Conservation (phyloP, 2,888 invertebrate species). For the Corbicula japonica region DNA sequence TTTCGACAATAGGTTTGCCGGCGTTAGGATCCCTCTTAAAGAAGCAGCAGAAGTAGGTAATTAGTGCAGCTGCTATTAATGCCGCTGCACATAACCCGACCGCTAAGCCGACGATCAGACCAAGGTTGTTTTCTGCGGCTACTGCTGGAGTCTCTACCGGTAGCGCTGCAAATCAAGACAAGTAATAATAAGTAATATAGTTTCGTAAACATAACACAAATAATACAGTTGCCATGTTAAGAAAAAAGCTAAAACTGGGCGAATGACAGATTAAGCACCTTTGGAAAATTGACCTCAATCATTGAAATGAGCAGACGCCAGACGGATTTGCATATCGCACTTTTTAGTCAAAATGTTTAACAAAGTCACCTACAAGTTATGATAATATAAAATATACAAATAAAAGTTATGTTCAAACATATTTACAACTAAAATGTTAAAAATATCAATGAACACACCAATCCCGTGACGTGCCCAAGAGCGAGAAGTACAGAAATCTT, state of each 20-base stretch:
- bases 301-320: background rate
- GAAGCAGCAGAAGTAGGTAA: slow-evolving; percentile 43
- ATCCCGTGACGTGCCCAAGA: too few species aligned
- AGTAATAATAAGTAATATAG: background rate
- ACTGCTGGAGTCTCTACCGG: background rate
- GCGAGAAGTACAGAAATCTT: background rate
- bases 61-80: slow-evolving; percentile 21
- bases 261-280: too few species aligned
- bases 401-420: too few species aligned
- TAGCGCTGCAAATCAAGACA: background rate
- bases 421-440: too few species aligned
- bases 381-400: too few species aligned
- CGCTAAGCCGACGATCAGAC: slow-evolving; percentile 31
- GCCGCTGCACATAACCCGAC: slow-evolving; percentile 13
- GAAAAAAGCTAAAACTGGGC: too few species aligned
- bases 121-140: slow-evolving; percentile 5
- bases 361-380: too few species aligned
- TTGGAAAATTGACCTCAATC: too few species aligned
- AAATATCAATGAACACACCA: too few species aligned
- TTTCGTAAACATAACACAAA: background rate
- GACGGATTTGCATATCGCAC: too few species aligned
- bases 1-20: slow-evolving; percentile 64
- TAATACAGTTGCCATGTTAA: too few species aligned
- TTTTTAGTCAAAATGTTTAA: too few species aligned
- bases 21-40: slow-evolving; percentile 60